A percentile compares a stretch with the other conserved stretches of the same genome.
Evolutionary conservation across 2,888 invertebrate genomes (phyloP).

Genomic region (Lasioglossum zephyrum): DNA sequence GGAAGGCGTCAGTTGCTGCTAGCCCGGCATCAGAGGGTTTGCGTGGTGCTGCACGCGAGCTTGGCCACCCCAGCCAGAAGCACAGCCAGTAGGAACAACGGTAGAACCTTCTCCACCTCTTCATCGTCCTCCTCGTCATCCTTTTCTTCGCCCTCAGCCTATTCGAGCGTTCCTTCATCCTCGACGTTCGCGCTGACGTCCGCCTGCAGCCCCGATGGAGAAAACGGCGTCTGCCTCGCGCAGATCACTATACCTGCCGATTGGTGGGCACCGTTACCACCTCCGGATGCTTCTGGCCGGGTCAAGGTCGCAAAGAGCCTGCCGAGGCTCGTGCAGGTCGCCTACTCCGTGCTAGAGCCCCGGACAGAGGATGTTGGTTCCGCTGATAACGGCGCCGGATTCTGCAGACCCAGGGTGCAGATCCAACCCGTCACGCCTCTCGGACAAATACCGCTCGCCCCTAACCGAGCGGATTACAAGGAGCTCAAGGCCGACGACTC

Average conservation of each 20-base stretch:
- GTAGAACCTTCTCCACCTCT: constrained; percentile 59
- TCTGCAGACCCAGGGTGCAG: constrained; percentile 91
- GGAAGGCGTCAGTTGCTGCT: constrained; percentile 88
- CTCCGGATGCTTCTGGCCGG: constrained; percentile 85
- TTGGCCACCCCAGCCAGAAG: constrained; percentile 85
- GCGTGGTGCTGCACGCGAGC: constrained; percentile 92
- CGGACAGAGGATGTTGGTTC: constrained; percentile 86
- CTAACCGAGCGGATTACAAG: constrained; percentile 92
- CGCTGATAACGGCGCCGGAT: constrained; percentile 58
- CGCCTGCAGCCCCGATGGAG: constrained; percentile 96
- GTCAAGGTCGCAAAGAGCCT: constrained; percentile 86
- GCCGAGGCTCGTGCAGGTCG: constrained; percentile 91
- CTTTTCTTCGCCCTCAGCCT: constrained; percentile 44
- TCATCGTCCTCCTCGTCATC: constrained; percentile 32
- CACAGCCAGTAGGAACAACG: constrained; percentile 72
- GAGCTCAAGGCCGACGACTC: constrained; percentile 94
- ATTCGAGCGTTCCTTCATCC: constrained; percentile 35
- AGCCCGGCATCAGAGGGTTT: constrained; percentile 90
- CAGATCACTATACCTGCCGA: constrained; percentile 93
- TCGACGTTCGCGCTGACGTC: constrained; percentile 88
- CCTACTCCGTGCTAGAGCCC: constrained; percentile 95
- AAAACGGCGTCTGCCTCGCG: constrained; percentile 96
- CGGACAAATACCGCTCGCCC: constrained; percentile 89
- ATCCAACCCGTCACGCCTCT: constrained; percentile 87
- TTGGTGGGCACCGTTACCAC: constrained; percentile 94